A percentile compares a stretch with the other conserved stretches of the same genome.
phyloP scores from a whole-genome alignment of 2,888 invertebrate species.

The Teleogryllus oceanicus region DNA sequence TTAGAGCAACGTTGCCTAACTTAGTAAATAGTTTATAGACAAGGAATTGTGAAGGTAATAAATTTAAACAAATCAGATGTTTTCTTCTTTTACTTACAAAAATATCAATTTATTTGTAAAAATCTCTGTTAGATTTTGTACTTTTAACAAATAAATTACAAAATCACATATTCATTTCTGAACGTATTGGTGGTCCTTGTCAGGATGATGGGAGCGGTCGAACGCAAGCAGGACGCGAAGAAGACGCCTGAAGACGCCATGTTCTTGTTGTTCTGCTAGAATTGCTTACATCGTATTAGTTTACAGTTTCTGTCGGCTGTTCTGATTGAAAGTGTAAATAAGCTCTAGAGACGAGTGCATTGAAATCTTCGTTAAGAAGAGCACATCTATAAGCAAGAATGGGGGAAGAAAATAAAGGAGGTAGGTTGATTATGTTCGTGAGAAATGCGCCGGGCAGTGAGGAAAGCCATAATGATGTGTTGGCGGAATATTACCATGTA shows the following conservation, averaged over 20 bases:
- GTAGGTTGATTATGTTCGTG: constrained; percentile 18
- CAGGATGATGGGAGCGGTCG: constrained; percentile 18
- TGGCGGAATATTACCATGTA: too few relatives aligned
- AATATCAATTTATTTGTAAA: too few relatives aligned
- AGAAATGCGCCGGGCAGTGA: too few relatives aligned
- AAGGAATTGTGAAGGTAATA: too few relatives aligned
- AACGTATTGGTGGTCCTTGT: not conserved
- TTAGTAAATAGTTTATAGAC: too few relatives aligned
- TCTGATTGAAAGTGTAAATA: not conserved
- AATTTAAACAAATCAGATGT: too few relatives aligned
- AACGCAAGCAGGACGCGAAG: not conserved
- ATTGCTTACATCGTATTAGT: not conserved
- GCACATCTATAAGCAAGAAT: not conserved
- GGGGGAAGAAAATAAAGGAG: constrained; percentile 32
- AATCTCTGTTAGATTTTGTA: too few relatives aligned
- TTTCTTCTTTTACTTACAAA: too few relatives aligned
- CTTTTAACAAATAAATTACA: not conserved
- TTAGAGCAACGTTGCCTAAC: too few relatives aligned
- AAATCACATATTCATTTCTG: not conserved
- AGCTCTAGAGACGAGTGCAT: not conserved
- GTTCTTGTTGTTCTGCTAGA: not conserved
- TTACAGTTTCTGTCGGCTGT: not conserved
- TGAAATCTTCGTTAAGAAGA: too few relatives aligned
- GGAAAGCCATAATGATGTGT: too few relatives aligned
- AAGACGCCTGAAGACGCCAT: not conserved